Evolutionary conservation across 2,113 vertebrate genomes (phyloP).

Genomic region (Pollimyrus isidori): DNA sequence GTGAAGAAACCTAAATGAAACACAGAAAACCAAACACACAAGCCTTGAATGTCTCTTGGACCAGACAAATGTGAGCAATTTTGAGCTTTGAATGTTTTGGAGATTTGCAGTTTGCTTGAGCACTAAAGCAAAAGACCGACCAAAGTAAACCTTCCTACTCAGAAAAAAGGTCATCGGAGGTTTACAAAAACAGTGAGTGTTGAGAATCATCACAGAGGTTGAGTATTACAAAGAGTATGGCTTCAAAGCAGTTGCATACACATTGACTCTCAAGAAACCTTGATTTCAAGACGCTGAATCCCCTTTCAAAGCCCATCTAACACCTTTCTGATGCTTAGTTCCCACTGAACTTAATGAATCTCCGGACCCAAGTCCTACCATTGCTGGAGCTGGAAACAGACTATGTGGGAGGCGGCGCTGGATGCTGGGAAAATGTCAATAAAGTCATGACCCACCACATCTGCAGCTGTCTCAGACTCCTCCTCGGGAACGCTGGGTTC

Average conservation of each 20-base stretch:
- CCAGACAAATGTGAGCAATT: not conserved
- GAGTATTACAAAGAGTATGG: not conserved
- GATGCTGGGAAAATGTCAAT: slow-evolving; percentile 37
- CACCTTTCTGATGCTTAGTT: not conserved
- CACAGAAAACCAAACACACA: not conserved
- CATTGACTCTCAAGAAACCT: not conserved
- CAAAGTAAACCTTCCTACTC: not conserved
- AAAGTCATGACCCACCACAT: not conserved
- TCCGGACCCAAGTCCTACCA: slow-evolving; percentile 3
- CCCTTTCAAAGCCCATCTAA: not conserved
- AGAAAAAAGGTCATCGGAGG: not conserved
- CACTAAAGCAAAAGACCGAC: not conserved
- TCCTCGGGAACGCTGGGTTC: not conserved
- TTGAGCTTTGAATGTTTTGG: not conserved
- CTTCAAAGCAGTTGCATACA: not conserved
- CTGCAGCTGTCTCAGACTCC: slow-evolving; percentile 18
- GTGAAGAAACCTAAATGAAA: not conserved
- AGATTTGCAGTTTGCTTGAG: not conserved
- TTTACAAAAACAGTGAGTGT: not conserved
- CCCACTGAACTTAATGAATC: not conserved
- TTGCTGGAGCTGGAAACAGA: slow-evolving; percentile 22
- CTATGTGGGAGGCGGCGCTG: slow-evolving; percentile 17
- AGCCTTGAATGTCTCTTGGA: not conserved
- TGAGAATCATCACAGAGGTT: not conserved
- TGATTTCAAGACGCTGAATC: not conserved